Evolutionary conservation across 2,888 invertebrate species (phyloP).

Genomic region (Prionchulus punctatus): DNA sequence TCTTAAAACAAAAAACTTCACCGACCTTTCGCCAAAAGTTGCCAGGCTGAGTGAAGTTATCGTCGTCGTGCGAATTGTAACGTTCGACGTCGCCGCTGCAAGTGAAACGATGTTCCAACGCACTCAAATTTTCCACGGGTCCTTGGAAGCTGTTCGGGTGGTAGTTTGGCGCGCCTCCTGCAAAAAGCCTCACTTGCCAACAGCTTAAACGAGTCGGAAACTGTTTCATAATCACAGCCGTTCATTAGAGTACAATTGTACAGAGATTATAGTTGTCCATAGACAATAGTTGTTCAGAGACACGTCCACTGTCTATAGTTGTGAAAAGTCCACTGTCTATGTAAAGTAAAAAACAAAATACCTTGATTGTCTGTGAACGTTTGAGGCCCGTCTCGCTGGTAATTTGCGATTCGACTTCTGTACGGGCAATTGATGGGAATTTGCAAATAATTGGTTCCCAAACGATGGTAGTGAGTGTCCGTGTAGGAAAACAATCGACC

Average conservation of each 20-base stretch:
- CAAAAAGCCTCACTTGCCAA: too few relatives aligned
- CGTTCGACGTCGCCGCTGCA: conserved; percentile 59
- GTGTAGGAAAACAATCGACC: conserved; percentile 46
- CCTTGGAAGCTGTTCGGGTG: conserved; percentile 90
- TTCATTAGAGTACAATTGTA: too few relatives aligned
- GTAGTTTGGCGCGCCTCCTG: conserved; percentile 68
- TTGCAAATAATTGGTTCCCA: conserved; percentile 79
- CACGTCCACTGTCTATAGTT: too few relatives aligned
- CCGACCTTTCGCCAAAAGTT: conserved; percentile 60
- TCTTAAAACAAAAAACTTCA: too few relatives aligned
- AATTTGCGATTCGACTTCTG: conserved; percentile 45
- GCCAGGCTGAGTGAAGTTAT: conserved; percentile 71
- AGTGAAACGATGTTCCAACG: conserved; percentile 47
- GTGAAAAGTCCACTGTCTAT: too few relatives aligned
- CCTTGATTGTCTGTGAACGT: conserved; percentile 5
- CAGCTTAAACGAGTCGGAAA: too few relatives aligned
- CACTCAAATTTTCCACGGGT: conserved; percentile 50
- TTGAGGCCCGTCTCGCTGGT: conserved; percentile 67
- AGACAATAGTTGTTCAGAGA: too few relatives aligned
- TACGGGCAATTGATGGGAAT: conserved; percentile 90
- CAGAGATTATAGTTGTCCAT: too few relatives aligned
- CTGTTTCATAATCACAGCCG: too few relatives aligned
- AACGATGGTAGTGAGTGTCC: conserved; percentile 74
- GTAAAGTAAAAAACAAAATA: too few relatives aligned
- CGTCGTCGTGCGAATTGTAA: conserved; percentile 64